Evolutionary conservation across 1,140 invertebrate genomes (phyloP).

Genomic region (Maconellicoccus hirsutus): DNA sequence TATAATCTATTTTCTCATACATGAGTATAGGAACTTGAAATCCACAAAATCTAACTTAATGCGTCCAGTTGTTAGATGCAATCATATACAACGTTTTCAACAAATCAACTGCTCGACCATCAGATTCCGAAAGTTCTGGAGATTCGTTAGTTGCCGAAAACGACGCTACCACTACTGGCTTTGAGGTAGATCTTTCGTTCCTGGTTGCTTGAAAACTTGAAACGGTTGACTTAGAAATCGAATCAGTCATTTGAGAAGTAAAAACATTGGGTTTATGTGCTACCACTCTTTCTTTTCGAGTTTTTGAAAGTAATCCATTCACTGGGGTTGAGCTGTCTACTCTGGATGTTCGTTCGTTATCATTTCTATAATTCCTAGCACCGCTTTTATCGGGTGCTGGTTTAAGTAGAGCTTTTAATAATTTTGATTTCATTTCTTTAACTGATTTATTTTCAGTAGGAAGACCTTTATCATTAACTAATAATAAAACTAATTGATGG

Average conservation of each 20-base stretch:
- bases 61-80: slow-evolving; percentile 44
- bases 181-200: background rate
- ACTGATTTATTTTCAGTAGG: slow-evolving; percentile 28
- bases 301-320: background rate
- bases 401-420: background rate
- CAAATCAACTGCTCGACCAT: slow-evolving; percentile 62
- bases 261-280: background rate
- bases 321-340: background rate
- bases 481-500: slow-evolving; percentile 50
- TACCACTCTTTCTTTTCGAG: background rate
- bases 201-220: background rate
- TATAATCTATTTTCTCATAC: background rate
- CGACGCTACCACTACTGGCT: background rate
- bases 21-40: slow-evolving; percentile 2
- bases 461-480: slow-evolving; percentile 45
- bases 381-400: background rate
- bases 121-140: slow-evolving; percentile 37
- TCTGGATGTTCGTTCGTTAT: background rate
- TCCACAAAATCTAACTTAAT: background rate
- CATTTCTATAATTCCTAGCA: background rate
- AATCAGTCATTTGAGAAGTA: background rate
- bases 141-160: background rate
- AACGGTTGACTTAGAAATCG: background rate
- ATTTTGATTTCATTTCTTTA: slow-evolving; percentile 18
- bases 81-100: slow-evolving; percentile 68